Evolutionary conservation across 1,140 invertebrate species (phyloP), one percentile per base, ranked within the genome.

Genomic region (Octopus sinensis): DNA sequence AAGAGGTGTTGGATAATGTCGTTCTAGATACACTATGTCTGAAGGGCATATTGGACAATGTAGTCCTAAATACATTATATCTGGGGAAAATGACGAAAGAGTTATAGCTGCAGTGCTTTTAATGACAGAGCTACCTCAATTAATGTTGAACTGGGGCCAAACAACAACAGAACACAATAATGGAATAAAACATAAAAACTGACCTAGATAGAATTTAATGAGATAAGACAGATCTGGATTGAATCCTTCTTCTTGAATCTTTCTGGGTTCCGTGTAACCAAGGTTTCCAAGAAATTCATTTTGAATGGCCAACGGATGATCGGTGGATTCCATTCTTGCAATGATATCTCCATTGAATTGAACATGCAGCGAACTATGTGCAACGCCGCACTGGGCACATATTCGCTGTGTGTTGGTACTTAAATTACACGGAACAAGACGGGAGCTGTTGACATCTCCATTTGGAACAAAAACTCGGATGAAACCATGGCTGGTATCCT

Each of bases 201-300:
- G 82, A 91, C 90, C 90, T 84, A 89, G 85, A 85, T 91, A 91
- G 75, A 91, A 91, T 80, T 88, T 87, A 78, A 91, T 85, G n/a
- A 91, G 85, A 82, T 86, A 91, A 30, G 81, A 78, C 6, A 91
- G 82, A 75, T 90, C 87, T 68, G 87, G 83, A 51, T 84, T 84
- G 9, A 84, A 78, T 7, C 90, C 90, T 80, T 90, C 87, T 82
- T 90, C 86, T 81, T 91, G 90, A 10, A 91, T 89, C 52, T 88
- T 85, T 43, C 82, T 82, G 4, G 87, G 83, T 82, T 91, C 87
- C 23, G 82, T 84, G 83, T 89, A 91, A 4, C 90, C 90, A 53
- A 91, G 84, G 23, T 84, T 86, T 78, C 84, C 81, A 76, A 91
- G 86, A 80, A 87, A 89, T 62, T 90, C 89, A 85, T 90, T 90